Base-by-base conservation (phyloP, 53 echinoderm and acorn worm genomes). In the Holothuria scabra region DNA sequence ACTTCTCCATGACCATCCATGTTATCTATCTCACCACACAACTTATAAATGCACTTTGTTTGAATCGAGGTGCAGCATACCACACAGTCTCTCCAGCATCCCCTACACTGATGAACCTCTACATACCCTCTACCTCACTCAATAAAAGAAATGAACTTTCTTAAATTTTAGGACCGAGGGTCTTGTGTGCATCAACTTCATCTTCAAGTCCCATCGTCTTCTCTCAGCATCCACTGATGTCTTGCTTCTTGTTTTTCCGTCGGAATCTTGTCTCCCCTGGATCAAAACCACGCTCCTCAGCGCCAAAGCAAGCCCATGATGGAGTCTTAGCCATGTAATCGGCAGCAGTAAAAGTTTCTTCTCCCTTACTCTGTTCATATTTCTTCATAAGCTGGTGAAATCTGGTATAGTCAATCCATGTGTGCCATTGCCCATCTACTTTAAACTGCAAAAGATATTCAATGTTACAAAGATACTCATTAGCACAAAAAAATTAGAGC, bases 291-390 rank as follows among this genome's bases (percentile, higher is more conserved):
- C 94, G 93, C 88, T 96, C 97, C 44, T 90, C 85, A 82, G 90
- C 81, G 0, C 97, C 97, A 62, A 82, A 94, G 59, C 92, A 88
- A 0, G 96, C 96, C 96, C 96, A 96, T 20, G 87, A 71, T 49
- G 96, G 96, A 12, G 96, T 96, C 80, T 79, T 85, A 46, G 91
- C 91, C 96, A 96, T 96, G 89, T 96, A 96, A 59, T 96, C 94
- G 2, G 46, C 80, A 1, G 96, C 93, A 8, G 55, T 80, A 86
- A 96, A 96, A 55, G 63, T 84, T 31, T 86, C 84, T 65, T 94
- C 76, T 41, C 93, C 96, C n/a, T 85, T 67, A 75, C 90, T 91
- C 14, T 79, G 48, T 11, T 94, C 88, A 20, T 79, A 96, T 24
- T 70, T 78, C 14, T 62, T 76, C 83, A 96, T 96, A 74, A 96